Evolutionary conservation across 2,797 vertebrate species (phyloP), one percentile per base, ranked within the genome.

Genomic region (Pogonophryne albipinna): DNA sequence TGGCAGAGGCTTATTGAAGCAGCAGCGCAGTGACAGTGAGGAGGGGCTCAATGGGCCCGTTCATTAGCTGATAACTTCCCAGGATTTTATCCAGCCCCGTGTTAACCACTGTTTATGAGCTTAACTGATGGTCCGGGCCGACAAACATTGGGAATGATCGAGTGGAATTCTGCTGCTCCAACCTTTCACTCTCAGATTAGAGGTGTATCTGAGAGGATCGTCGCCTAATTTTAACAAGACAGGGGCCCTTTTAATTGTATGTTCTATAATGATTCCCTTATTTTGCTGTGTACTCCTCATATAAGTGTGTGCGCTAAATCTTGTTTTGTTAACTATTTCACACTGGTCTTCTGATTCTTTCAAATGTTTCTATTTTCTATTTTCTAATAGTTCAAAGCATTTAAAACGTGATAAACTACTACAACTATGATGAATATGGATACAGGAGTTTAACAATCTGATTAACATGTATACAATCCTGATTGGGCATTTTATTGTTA

Each of bases 11-110:
- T 78, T 69, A 65, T 19, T 70, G 78, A 65, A 60, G 71, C 68
- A 44, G 70, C 64, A 71, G 83, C 46, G 61, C 83, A 47, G 66
- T 80, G 82, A 70, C 55, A 23, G 42, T 23, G 78, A 80, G 62
- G 76, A 77, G 16, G 57, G 66, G 63, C 79, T 85, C 76, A 71
- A 20, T 38, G 44, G 80, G 77, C 53, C 53, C 56, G 59, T 87
- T 87, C 76, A 78, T 84, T 85, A 85, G 79, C 81, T 73, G 74
- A 76, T 85, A 70, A 80, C 81, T 55, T 60, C 71, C 56, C 45
- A 31, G 17, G 72, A 70, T 83, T 82, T 74, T 67, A 82, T 58
- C 59, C 27, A 50, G 34, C 67, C 71, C 59, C 44, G n/a, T 80
- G 70, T 80, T 82, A 66, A 87, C 78, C 41, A 50, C 23, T 52